phyloP scores from a whole-genome alignment of 2,797 vertebrate species.

The Paratrypauchen microcephalus region DNA sequence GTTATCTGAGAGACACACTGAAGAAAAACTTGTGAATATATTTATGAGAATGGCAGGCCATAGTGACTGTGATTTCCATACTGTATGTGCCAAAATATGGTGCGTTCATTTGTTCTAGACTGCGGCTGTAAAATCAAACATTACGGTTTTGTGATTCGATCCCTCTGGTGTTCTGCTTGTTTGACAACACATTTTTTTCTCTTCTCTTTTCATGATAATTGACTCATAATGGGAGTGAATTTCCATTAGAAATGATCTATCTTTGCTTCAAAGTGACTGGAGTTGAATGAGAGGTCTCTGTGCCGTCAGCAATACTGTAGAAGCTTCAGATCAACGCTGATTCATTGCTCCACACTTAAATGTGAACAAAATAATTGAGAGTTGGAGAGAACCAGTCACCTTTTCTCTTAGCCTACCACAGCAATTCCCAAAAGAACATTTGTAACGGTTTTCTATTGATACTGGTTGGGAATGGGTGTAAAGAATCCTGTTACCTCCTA shows the following conservation, averaged over 20 bases:
- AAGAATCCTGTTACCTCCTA: too few relatives aligned
- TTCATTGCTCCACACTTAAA: constrained; percentile 57
- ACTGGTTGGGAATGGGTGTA: not conserved
- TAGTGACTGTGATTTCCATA: not conserved
- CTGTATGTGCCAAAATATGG: not conserved
- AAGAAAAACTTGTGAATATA: not conserved
- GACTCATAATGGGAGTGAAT: constrained; percentile 30
- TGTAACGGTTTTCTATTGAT: not conserved
- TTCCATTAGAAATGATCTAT: constrained; percentile 45
- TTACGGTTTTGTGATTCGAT: not conserved
- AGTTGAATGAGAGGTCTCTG: constrained; percentile 65
- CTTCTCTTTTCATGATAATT: not conserved
- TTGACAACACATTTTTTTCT: not conserved
- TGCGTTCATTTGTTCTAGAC: not conserved
- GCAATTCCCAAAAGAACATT: not conserved
- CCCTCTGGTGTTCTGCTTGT: not conserved
- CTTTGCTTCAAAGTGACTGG: constrained; percentile 47
- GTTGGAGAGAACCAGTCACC: constrained; percentile 48
- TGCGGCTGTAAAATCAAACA: not conserved
- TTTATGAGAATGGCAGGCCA: not conserved
- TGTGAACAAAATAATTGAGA: constrained; percentile 73
- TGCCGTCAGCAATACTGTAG: constrained; percentile 55
- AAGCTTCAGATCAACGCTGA: constrained; percentile 60
- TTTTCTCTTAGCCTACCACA: not conserved
- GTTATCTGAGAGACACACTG: not conserved